phyloP scores from a whole-genome alignment of 2,888 invertebrate species.

The Tachina grossa region DNA sequence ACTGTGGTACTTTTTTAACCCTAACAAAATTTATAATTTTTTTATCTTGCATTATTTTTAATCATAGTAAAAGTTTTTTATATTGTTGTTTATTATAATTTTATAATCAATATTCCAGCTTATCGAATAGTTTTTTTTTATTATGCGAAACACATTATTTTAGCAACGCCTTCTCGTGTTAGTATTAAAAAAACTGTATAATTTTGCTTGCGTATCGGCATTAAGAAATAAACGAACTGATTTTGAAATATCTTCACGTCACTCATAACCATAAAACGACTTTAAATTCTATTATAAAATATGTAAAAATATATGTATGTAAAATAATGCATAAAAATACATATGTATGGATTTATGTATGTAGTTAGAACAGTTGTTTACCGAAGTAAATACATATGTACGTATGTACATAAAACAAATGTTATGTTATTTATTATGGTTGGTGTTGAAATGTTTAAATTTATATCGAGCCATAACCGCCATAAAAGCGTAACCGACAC shows the following conservation, averaged over 20 bases:
- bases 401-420: conserved; percentile 8
- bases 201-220: background rate
- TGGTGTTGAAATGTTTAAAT: conserved; percentile 37
- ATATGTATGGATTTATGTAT: background rate
- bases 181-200: conserved; percentile 21
- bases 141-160: conserved; percentile 56
- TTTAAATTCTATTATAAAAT: conserved; percentile 38
- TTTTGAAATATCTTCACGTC: conserved; percentile 60
- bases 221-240: conserved; percentile 39
- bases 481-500: too few species aligned
- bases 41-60: background rate
- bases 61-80: background rate
- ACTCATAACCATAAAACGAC: conserved; percentile 28
- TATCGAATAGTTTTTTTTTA: conserved; percentile 24
- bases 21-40: background rate
- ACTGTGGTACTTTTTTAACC: too few species aligned
- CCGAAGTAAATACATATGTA: background rate
- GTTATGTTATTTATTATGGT: background rate
- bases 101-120: conserved; percentile 4
- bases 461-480: background rate
- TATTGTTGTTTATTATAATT: background rate
- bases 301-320: background rate
- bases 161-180: conserved; percentile 50
- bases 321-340: conserved; percentile 11
- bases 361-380: conserved; percentile 20